Conservation (phyloP, 1,140 invertebrate genomes). For the Cherax destructor region DNA sequence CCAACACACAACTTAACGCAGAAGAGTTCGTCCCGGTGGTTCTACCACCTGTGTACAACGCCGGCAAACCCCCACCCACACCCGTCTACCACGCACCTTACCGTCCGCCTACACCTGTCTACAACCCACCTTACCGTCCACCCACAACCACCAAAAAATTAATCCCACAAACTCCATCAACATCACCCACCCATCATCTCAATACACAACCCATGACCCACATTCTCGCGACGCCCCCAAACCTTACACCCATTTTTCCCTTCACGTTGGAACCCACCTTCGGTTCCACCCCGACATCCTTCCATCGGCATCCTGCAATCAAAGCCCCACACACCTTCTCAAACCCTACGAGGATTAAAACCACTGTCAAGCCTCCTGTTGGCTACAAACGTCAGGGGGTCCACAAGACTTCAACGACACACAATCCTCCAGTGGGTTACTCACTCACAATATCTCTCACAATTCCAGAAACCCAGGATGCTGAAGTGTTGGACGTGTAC, state of each 20-base stretch:
- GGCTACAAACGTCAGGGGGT: background rate
- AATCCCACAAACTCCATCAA: no score
- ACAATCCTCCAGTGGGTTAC: background rate
- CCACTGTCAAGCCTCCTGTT: background rate
- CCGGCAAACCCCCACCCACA: background rate
- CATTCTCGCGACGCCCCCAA: background rate
- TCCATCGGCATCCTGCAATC: no score
- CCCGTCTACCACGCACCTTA: background rate
- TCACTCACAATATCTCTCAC: no score
- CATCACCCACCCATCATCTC: no score
- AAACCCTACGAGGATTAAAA: no score
- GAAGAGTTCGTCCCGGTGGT: background rate
- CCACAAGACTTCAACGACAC: background rate
- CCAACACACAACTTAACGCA: background rate
- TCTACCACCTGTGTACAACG: conserved; percentile 9
- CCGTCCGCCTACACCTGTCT: background rate
- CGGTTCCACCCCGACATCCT: no score
- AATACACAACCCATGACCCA: no score
- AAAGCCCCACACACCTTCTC: no score
- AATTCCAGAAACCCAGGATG: background rate
- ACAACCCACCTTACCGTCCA: background rate
- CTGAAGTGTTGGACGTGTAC: background rate
- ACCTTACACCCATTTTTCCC: no score
- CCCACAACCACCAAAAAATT: background rate
- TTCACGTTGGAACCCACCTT: no score